Evolutionary conservation across 2,888 invertebrate genomes (phyloP), one percentile per base, ranked within the genome.

Genomic region (Ochropacha duplaris): DNA sequence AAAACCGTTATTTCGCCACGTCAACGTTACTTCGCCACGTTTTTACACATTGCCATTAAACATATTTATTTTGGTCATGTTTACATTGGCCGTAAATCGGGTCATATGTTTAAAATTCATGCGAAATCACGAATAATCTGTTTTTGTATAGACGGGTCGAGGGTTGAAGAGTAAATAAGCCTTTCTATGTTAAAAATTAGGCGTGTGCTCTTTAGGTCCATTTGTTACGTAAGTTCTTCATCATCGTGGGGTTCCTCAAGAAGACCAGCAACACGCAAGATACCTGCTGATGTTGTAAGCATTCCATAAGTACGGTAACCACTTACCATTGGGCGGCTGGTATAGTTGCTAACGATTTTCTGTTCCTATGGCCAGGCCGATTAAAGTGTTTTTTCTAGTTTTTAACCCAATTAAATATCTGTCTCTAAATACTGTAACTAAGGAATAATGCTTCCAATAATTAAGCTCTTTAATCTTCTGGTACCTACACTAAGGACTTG

Each of bases 51-150:
- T 50, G 50, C 19, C 50, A 16, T 50, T 12, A 24, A 50, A 16
- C 26, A 16, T 50, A 50, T 50, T 24, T 50, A 28, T 26, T 16
- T 26, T 44, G 44, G 16, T 9, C 39, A 14, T 28, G 50, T 50
- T 24, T 50, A 50, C 50, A 26, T 50, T 50, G 28, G 14, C 24
- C 28, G 50, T 50, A 50, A 28, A 50, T 50, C 26, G 26, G 50
- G 26, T 50, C 4, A 50, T 14, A 50, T 28, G 16, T 28, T 26
- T 50, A 50, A 50, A 50, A 50, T 50, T 26, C 28, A 50, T 16
- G 50, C 26, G 50, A 24, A 50, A 16, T 50, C 50, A 50, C 50
- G 26, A 26, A 50, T 50, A 24, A 50, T 28, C 26, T 28, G 26
- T 28, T 50, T 50, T 50, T 26, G 28, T 50, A 22, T 50, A 19